Percentiles rank a stretch among this genome's conserved stretches.
phyloP scores from a whole-genome alignment of 2,797 vertebrate species.

The Triplophysa bombifrons region DNA sequence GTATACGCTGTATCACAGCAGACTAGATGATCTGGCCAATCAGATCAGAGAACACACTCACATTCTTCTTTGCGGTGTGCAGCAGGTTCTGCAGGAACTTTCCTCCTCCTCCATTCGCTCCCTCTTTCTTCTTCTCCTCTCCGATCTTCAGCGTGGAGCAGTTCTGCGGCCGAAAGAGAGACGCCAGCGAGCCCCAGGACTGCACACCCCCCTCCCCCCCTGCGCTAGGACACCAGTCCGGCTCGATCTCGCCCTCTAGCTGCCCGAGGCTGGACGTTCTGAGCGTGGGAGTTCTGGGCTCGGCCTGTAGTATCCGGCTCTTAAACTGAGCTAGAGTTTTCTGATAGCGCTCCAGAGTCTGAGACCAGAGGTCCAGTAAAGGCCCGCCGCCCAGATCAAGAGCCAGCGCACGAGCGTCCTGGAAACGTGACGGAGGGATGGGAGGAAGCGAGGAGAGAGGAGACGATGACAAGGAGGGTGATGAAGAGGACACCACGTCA shows the following conservation, averaged over 20 bases:
- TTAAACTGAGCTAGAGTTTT: constrained; percentile 66
- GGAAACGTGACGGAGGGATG: constrained; percentile 83
- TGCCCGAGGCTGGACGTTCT: constrained; percentile 78
- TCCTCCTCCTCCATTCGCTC: constrained; percentile 66
- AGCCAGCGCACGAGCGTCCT: constrained; percentile 84
- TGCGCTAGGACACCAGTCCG: constrained; percentile 66
- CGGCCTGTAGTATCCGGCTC: constrained; percentile 56
- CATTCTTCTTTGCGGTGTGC: constrained; percentile 78
- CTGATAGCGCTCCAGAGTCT: constrained; percentile 80
- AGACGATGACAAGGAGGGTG: constrained; percentile 65
- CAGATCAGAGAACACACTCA: constrained; percentile 60
- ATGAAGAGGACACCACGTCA: constrained; percentile 73
- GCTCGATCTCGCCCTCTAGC: constrained; percentile 71
- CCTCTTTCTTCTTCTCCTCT: constrained; percentile 69
- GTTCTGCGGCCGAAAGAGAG: constrained; percentile 79
- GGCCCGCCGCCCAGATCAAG: constrained; percentile 80
- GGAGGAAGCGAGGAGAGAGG: constrained; percentile 80
- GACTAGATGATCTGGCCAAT: too few relatives aligned
- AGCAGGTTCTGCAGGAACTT: constrained; percentile 80
- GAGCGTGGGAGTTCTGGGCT: constrained; percentile 70
- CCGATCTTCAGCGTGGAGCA: constrained; percentile 81
- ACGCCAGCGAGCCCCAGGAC: constrained; percentile 84
- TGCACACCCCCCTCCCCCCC: constrained; percentile 73
- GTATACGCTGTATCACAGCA: too few relatives aligned
- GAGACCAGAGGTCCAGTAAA: constrained; percentile 79